Evolutionary conservation across 2,888 invertebrate genomes (phyloP).

Genomic region (Imbricaverruca yamaguchii): DNA sequence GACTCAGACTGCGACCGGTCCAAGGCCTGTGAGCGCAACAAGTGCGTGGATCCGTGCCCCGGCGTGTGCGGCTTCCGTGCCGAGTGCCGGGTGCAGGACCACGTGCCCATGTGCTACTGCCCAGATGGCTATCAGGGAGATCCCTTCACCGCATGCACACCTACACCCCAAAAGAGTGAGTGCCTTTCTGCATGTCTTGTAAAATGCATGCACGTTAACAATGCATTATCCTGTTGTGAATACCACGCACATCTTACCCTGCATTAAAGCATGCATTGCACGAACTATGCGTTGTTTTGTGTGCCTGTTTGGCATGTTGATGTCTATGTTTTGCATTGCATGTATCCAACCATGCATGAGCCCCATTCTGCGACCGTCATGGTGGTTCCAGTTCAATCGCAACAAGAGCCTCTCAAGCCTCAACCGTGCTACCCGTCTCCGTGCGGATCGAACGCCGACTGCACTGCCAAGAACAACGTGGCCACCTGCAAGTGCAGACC

Average conservation of each 20-base stretch:
- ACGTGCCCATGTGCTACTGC: conserved; percentile 64
- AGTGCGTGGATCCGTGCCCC: conserved; percentile 62
- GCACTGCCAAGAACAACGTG: conserved; percentile 63
- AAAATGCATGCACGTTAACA: too few species aligned
- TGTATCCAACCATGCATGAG: too few species aligned
- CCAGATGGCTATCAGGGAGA: conserved; percentile 67
- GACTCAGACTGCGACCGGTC: conserved; percentile 68
- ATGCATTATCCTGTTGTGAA: too few species aligned
- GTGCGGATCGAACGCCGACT: conserved; percentile 75
- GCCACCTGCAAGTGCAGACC: conserved; percentile 72
- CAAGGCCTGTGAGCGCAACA: conserved; percentile 68
- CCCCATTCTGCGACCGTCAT: neutral
- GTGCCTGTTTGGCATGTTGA: neutral
- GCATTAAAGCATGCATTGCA: too few species aligned
- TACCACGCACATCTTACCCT: too few species aligned
- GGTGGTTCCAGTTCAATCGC: neutral
- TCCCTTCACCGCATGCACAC: conserved; percentile 52
- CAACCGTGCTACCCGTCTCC: conserved; percentile 71
- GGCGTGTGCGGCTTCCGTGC: conserved; percentile 62
- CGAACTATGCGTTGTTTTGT: neutral
- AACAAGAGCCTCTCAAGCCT: conserved; percentile 33
- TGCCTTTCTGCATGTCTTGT: neutral
- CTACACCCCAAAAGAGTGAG: neutral
- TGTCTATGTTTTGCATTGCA: too few species aligned
- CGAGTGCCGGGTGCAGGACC: conserved; percentile 55